Evolutionary conservation across 2,888 invertebrate genomes (phyloP).

Genomic region (Pomacea canaliculata): DNA sequence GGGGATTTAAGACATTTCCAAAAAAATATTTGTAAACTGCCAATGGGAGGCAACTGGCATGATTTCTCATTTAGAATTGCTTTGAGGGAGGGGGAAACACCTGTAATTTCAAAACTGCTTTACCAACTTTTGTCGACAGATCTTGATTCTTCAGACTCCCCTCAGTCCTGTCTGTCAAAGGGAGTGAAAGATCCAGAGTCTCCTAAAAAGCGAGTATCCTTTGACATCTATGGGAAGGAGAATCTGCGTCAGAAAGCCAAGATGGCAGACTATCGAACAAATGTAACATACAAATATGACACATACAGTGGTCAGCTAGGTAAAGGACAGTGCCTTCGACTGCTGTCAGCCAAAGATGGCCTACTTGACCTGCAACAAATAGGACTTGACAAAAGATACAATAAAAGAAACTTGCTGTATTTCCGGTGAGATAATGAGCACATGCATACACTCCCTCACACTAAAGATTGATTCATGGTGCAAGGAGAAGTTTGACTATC

Average conservation of each 20-base stretch:
- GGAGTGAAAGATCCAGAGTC: slow-evolving; percentile 52
- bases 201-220: slow-evolving; percentile 62
- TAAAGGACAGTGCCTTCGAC: slow-evolving; percentile 50
- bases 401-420: slow-evolving; percentile 27
- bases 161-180: slow-evolving; percentile 54
- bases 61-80: too few relatives aligned
- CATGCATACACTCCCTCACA: too few relatives aligned
- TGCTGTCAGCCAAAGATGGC: slow-evolving; percentile 44
- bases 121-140: slow-evolving; percentile 31
- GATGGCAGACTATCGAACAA: slow-evolving; percentile 39
- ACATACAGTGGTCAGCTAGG: slow-evolving; percentile 45
- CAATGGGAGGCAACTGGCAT: too few relatives aligned
- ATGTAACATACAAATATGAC: slow-evolving; percentile 43
- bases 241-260: slow-evolving; percentile 49
- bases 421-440: slow-evolving; percentile 22
- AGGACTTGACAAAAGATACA: slow-evolving; percentile 20
- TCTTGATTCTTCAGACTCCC: slow-evolving; percentile 24
- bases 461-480: too few relatives aligned
- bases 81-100: too few relatives aligned
- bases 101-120: too few relatives aligned
- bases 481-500: too few relatives aligned
- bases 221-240: slow-evolving; percentile 61
- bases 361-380: slow-evolving; percentile 41
- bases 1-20: too few relatives aligned
- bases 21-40: too few relatives aligned